phyloP scores from a whole-genome alignment of 2,113 vertebrate species.

The Elephantulus edwardii region DNA sequence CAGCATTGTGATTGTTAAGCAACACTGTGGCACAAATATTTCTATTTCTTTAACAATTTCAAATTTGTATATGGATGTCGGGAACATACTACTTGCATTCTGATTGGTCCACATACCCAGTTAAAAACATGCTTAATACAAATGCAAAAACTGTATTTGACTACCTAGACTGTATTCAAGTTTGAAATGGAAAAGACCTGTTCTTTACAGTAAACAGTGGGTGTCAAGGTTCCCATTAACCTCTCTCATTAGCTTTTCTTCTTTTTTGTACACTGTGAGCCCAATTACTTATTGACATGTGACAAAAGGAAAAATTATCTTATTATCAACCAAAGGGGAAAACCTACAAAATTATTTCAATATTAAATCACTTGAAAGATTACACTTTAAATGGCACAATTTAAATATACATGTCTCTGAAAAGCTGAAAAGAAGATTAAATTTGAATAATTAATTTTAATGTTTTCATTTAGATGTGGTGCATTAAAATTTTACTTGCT shows the following conservation, averaged over 20 bases:
- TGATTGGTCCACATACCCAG: not conserved
- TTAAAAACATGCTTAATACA: slow-evolving; percentile 31
- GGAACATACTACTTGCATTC: not conserved
- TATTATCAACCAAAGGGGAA: slow-evolving; percentile 55
- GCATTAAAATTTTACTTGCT: slow-evolving; percentile 84
- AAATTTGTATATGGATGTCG: slow-evolving; percentile 62
- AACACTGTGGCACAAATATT: slow-evolving; percentile 36
- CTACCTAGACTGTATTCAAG: slow-evolving; percentile 3
- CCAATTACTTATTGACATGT: not conserved
- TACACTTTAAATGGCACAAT: slow-evolving; percentile 69
- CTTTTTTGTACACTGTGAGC: slow-evolving; percentile 52
- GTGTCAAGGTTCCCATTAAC: slow-evolving; percentile 10
- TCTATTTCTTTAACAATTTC: slow-evolving; percentile 47
- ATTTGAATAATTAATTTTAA: slow-evolving; percentile 88
- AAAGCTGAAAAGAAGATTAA: slow-evolving; percentile 81
- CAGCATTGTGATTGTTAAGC: not conserved
- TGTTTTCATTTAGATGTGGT: slow-evolving; percentile 80
- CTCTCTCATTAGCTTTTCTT: slow-evolving; percentile 54
- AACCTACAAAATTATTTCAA: slow-evolving; percentile 51
- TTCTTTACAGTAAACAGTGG: slow-evolving; percentile 41
- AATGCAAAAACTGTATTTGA: slow-evolving; percentile 5
- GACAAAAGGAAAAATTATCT: slow-evolving; percentile 58
- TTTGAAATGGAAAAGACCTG: slow-evolving; percentile 21
- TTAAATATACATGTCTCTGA: slow-evolving; percentile 71
- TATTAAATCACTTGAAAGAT: slow-evolving; percentile 73